Evolutionary conservation across 2,113 vertebrate species (phyloP), one percentile per base, ranked within the genome.

Genomic region (Morphnarchus princeps): DNA sequence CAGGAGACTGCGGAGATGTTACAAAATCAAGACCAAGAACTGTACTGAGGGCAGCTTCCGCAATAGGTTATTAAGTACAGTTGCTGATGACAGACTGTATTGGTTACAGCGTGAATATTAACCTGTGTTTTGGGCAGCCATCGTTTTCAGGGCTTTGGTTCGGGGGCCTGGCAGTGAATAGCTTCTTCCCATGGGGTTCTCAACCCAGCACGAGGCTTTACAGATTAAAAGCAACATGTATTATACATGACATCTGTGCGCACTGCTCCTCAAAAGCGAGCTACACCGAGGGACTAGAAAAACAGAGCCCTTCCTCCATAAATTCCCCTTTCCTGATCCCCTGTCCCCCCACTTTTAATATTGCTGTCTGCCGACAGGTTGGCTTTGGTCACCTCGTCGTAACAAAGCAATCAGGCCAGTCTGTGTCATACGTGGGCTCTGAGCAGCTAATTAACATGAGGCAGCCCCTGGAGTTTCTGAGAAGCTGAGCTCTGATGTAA

Each of bases 401-500:
- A 61, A 55, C 2, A 32, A 78, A 77, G 70, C 58, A 52, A 94
- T n/a, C 38, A 20, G 84, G 66, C 49, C 89, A 18, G 63, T 11
- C 54, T 47, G 52, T 74, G 87, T 76, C 67, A 50, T 40, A n/a
- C 2, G 3, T 38, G 58, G 49, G 81, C 42, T 95, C 79, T 76
- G 77, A 66, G 78, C 82, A 81, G 73, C 61, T 95, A 82, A 97
- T 96, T 94, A 94, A 43, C 74, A 29, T 11, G 42, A 83, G 66
- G 50, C 18, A 91, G 82, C 71, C 79, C 40, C 5, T 59, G 93
- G 80, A 93, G 92, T 77, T 95, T 93, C 95, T 90, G 92, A 90
- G 90, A 83, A 95, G 77, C 92, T n/a, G 89, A 74, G 89, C 55
- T 76, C 91, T 93, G 93, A 76, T 92, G 87, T 90, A 95, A 97